Evolutionary conservation across 2,888 invertebrate species (phyloP).

Genomic region (Coleophora flavipennella): DNA sequence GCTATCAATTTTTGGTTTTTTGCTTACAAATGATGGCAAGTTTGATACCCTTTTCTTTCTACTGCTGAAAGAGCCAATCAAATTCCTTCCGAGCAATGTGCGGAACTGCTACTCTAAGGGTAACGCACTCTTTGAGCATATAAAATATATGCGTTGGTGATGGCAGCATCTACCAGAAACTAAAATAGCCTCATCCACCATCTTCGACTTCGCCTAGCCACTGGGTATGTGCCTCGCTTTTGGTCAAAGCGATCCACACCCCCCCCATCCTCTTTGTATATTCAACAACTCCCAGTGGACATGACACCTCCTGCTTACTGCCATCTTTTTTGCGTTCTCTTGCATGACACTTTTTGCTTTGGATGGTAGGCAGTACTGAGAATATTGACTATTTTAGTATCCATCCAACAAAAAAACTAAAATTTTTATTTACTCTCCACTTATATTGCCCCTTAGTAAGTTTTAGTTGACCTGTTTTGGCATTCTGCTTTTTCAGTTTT

Average conservation of each 20-base stretch:
- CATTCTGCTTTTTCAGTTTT: constrained; percentile 8
- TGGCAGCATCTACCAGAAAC: constrained; percentile 12
- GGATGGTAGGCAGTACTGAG: constrained; percentile 11
- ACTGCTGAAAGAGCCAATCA: constrained; percentile 8
- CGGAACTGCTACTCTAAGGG: constrained; percentile 7
- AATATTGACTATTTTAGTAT: constrained; percentile 7
- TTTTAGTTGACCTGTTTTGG: constrained; percentile 2
- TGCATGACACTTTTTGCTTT: constrained; percentile 8
- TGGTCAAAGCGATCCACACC: constrained; percentile 14
- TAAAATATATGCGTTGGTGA: constrained; percentile 13
- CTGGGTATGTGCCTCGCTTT: constrained; percentile 6
- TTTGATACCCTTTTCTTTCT: constrained; percentile 10
- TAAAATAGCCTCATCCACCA: constrained; percentile 14
- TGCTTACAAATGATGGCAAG: constrained; percentile 14
- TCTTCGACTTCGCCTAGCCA: constrained; percentile 8
- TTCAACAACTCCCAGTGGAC: constrained; percentile 8
- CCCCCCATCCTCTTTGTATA: constrained; percentile 13
- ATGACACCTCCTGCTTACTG: constrained; percentile 7
- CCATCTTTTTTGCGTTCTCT: constrained; percentile 15
- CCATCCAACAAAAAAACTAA: constrained; percentile 10
- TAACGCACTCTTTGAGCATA: constrained; percentile 8
- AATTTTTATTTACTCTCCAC: constrained; percentile 11
- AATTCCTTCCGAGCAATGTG: constrained; percentile 3
- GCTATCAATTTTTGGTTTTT: constrained; percentile 14
- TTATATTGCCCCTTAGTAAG: constrained; percentile 12